phyloP scores from a whole-genome alignment of 2,797 vertebrate genomes.

The Sebastes elongatus region DNA sequence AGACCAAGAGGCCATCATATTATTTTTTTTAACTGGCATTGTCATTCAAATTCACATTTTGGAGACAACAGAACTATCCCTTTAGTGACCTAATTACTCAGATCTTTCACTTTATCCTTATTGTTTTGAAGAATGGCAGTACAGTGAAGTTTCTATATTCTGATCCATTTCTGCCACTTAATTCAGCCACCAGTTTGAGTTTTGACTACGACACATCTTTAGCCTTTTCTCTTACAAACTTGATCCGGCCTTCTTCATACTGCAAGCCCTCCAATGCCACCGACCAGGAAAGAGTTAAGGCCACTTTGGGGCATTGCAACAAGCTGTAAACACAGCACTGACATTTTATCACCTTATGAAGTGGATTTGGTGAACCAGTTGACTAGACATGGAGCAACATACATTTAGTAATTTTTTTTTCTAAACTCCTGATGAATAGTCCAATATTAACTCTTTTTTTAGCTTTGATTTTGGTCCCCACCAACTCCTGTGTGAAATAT shows the following conservation, averaged over 20 bases:
- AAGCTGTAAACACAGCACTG: background rate
- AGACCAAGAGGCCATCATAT: background rate
- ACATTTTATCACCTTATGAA: background rate
- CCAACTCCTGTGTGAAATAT: background rate
- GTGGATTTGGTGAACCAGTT: background rate
- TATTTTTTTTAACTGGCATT: background rate
- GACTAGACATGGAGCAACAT: background rate
- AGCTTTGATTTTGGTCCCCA: background rate
- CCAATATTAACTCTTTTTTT: background rate
- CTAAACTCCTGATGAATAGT: background rate
- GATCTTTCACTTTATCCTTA: background rate
- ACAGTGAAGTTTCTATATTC: background rate
- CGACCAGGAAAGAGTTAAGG: background rate
- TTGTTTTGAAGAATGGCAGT: background rate
- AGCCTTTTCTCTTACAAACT: background rate
- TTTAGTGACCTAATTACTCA: rapidly evolving
- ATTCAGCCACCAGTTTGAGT: background rate
- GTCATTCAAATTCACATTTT: background rate
- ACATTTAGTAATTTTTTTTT: background rate
- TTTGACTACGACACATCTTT: background rate
- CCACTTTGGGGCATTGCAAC: background rate
- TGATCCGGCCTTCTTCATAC: background rate
- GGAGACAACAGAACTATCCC: background rate
- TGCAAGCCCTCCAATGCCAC: background rate
- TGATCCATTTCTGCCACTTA: background rate